Evolutionary conservation across 2,888 invertebrate species (phyloP), one percentile per base, ranked within the genome.

Genomic region (Caenorhabditis angaria): DNA sequence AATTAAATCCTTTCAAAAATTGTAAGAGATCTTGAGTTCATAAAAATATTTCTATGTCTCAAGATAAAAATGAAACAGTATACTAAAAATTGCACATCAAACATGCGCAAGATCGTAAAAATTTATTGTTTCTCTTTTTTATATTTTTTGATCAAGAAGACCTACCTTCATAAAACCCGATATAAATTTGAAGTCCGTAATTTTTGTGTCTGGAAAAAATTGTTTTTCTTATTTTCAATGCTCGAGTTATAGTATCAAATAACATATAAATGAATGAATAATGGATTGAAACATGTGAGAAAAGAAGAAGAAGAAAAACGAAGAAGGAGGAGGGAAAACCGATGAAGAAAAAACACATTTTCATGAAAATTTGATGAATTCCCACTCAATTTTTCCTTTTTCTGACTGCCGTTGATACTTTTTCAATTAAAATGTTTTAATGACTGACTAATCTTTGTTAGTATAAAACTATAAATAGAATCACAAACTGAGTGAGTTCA

Each of bases 281-380:
- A 70, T 70, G 64, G 64, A 63, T 54, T 41, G 61, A 70, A 70
- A 70, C 64, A 70, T 70, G 69, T 65, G 69, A 65, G 48, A 63
- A 63, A 25, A 50, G 24, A 48, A n/a, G 10, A 25, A 48, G 18
- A 24, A 56, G 48, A 48, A 48, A 56, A 24, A 25, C 53, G 50
- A 54, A 55, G 28, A 47, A 55, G 14, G 24, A 28, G n/a, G n/a
- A n/a, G n/a, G n/a, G n/a, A n/a, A n/a, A n/a, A n/a, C n/a, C n/a
- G n/a, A n/a, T n/a, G 35, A 35, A 47, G 18, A 28, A 53, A 35
- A 25, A 51, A 53, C 53, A 53, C 53, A 53, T 56, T 56, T 56
- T 25, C 56, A 29, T 28, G 28, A 56, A 56, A 22, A 56, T 41
- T 41, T 41, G 41, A 41, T 41, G 41, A 41, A 41, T 41, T 41